A percentile compares a stretch with the other conserved stretches of the same genome.
These are phyloP conservation scores for Larimichthys crocea DNA, from an alignment of 2,113 vertebrate genomes.

Conservation along the genomic window DNA sequence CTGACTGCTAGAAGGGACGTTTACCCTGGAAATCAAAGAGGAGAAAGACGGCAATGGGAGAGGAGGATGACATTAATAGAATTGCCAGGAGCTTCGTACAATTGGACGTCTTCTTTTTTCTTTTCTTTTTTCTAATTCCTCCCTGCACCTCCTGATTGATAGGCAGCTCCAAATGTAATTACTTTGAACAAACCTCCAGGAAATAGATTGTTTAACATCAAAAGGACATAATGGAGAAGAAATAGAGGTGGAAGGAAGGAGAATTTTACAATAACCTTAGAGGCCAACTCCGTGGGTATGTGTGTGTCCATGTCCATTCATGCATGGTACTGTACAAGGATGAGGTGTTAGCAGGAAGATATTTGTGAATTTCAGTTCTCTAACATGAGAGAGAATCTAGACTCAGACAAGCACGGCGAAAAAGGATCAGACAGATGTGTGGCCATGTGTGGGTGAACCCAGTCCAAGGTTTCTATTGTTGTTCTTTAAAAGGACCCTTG, in stretches of 20 bases:
- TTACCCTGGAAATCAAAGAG: slow-evolving; percentile 58
- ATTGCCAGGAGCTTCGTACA: slow-evolving; percentile 49
- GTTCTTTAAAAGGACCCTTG: slow-evolving; percentile 44
- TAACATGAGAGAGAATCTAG: slow-evolving; percentile 20
- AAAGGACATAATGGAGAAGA: slow-evolving; percentile 28
- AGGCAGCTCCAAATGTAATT: slow-evolving; percentile 59
- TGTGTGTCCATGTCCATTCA: slow-evolving; percentile 1
- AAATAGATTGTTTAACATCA: slow-evolving; percentile 60
- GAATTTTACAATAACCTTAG: slow-evolving; percentile 7
- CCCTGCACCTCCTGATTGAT: slow-evolving; percentile 49
- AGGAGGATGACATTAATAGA: slow-evolving; percentile 56
- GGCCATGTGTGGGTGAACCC: slow-evolving; percentile 53
- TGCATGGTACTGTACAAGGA: slow-evolving; percentile 15
- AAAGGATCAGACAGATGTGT: slow-evolving; percentile 52
- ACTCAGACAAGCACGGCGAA: slow-evolving; percentile 15
- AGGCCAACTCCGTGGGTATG: neutral
- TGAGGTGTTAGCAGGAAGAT: slow-evolving; percentile 6
- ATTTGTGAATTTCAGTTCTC: slow-evolving; percentile 14
- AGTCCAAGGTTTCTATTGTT: slow-evolving; percentile 56
- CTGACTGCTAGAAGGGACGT: slow-evolving; percentile 62
- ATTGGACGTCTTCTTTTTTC: slow-evolving; percentile 53
- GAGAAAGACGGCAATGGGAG: slow-evolving; percentile 5
- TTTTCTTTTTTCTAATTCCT: slow-evolving; percentile 2
- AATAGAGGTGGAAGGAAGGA: neutral
- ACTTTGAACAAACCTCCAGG: slow-evolving; percentile 60